These are phyloP conservation scores for Mus pahari DNA, from an alignment of 2,113 vertebrate species.

Conservation along the genomic window DNA sequence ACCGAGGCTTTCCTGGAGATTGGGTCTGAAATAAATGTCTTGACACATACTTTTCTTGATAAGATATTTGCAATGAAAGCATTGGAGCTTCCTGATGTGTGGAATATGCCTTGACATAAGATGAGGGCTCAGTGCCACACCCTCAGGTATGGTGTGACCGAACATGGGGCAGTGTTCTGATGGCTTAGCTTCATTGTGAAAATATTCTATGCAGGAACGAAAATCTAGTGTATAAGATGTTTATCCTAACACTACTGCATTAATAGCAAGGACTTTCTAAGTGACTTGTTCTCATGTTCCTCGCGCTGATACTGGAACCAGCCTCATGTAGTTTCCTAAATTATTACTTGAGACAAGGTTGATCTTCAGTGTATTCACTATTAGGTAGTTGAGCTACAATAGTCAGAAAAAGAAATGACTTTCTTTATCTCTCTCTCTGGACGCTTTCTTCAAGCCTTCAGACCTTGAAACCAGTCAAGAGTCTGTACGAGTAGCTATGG, in stretches of 20 bases:
- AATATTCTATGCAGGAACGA: background rate
- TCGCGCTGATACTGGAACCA: background rate
- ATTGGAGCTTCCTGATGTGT: background rate
- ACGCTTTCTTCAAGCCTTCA: background rate
- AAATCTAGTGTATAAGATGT: background rate
- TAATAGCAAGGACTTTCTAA: background rate
- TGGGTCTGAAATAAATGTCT: background rate
- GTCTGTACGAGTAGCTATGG: background rate
- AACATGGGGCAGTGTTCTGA: background rate
- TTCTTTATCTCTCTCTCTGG: background rate
- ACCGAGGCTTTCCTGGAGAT: background rate
- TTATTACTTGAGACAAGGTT: background rate
- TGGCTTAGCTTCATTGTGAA: background rate
- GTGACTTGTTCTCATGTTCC: background rate
- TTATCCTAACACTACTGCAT: background rate
- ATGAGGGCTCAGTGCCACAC: background rate
- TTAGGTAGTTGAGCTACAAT: background rate
- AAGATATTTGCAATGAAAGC: background rate
- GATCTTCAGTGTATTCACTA: background rate
- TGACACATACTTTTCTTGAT: background rate
- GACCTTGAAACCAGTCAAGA: background rate
- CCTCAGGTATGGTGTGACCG: background rate
- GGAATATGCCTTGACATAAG: background rate
- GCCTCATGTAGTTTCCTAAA: background rate
- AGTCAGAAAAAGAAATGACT: no score